Conservation (phyloP, 2,113 vertebrate genomes). For the Esox niger region DNA sequence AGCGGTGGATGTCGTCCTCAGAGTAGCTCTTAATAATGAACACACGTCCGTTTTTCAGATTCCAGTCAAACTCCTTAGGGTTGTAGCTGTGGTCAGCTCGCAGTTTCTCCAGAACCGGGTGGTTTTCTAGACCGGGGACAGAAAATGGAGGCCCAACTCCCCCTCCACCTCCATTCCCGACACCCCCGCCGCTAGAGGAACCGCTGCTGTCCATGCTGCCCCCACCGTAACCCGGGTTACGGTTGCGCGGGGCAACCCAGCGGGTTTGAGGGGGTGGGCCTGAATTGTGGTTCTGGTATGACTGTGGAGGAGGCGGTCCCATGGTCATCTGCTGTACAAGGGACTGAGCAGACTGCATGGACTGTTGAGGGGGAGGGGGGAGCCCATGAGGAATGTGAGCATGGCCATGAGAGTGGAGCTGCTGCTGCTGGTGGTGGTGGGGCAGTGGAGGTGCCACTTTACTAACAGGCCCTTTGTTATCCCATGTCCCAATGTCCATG, state of each 20-base stretch:
- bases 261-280: slow-evolving; percentile 81
- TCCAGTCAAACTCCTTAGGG: slow-evolving; percentile 96
- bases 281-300: slow-evolving; percentile 79
- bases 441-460: slow-evolving; percentile 81
- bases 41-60: slow-evolving; percentile 89
- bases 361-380: slow-evolving; percentile 45
- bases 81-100: slow-evolving; percentile 96
- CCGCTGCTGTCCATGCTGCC: slow-evolving; percentile 75
- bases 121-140: slow-evolving; percentile 73
- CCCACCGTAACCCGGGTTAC: slow-evolving; percentile 80
- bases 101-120: slow-evolving; percentile 93
- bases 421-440: slow-evolving; percentile 57
- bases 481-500: slow-evolving; percentile 98
- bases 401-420: slow-evolving; percentile 63
- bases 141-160: slow-evolving; percentile 31
- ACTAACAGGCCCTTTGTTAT: slow-evolving; percentile 84
- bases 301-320: slow-evolving; percentile 59
- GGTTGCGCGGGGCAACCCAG: slow-evolving; percentile 92
- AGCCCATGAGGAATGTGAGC: slow-evolving; percentile 58
- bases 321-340: slow-evolving; percentile 2
- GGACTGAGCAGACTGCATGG: slow-evolving; percentile 59
- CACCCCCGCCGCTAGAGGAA: slow-evolving; percentile 65
- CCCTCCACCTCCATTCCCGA: slow-evolving; percentile 58
- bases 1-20: slow-evolving; percentile 96
- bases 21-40: slow-evolving; percentile 99